These are phyloP conservation scores for Cyrtonyx montezumae DNA, from an alignment of 2,113 vertebrate species.

Conservation along the genomic window DNA sequence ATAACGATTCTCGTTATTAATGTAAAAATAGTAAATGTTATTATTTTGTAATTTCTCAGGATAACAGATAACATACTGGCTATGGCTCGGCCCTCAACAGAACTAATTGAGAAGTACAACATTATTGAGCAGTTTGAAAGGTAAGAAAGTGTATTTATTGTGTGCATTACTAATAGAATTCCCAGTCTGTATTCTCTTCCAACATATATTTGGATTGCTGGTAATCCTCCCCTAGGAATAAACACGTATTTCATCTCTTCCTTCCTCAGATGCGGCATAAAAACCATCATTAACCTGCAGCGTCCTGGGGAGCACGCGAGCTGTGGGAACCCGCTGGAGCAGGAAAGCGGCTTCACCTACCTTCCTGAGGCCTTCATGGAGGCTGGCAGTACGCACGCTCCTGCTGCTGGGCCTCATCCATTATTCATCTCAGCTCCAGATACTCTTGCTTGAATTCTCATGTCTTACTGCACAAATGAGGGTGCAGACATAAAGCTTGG, in stretches of 20 bases:
- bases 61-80: slow-evolving; percentile 94
- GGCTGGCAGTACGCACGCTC: slow-evolving; percentile 88
- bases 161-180: not conserved
- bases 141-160: slow-evolving; percentile 67
- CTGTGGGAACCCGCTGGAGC: slow-evolving; percentile 93
- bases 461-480: not conserved
- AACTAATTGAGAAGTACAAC: slow-evolving; percentile 91
- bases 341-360: slow-evolving; percentile 94
- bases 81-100: slow-evolving; percentile 96
- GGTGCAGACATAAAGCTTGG: not conserved
- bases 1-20: not conserved
- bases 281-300: slow-evolving; percentile 96
- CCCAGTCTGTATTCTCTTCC: slow-evolving; percentile 15
- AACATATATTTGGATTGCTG: slow-evolving; percentile 26
- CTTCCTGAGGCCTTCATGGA: slow-evolving; percentile 95
- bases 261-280: slow-evolving; percentile 84
- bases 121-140: slow-evolving; percentile 92
- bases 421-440: slow-evolving; percentile 47
- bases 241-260: slow-evolving; percentile 47
- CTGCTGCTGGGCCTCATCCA: slow-evolving; percentile 54
- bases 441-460: slow-evolving; percentile 20
- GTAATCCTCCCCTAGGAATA: slow-evolving; percentile 48
- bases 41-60: slow-evolving; percentile 76
- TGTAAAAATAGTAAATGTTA: not conserved
- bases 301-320: slow-evolving; percentile 95